Evolutionary conservation across 2,113 vertebrate species (phyloP), one percentile per base, ranked within the genome.

Genomic region (Petrocephalus microphthalmus): DNA sequence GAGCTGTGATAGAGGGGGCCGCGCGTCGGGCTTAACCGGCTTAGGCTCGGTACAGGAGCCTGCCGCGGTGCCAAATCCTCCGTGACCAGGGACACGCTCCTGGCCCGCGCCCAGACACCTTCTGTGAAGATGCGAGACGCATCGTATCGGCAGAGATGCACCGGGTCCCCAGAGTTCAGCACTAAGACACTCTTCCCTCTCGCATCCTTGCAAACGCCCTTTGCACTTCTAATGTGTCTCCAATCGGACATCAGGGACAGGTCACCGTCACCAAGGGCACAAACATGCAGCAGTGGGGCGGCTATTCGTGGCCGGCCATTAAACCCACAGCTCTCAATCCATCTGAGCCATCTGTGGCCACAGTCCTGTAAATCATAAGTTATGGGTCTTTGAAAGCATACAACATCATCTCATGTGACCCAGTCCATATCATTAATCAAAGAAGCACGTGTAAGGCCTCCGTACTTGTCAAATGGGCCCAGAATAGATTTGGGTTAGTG

Each of bases 131-230:
- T 2, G 25, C 1, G 4, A 56, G 11, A 85, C 3, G 84, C 37
- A 20, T 33, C 10, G 11, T 85, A 33, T 67, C 51, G 25, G n/a
- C 54, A 71, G 83, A 89, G 88, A 85, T 20, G 60, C 8, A 64
- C 87, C 86, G 51, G 89, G 67, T 33, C 88, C 81, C 88, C 54
- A 64, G 84, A 89, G 81, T 57, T 51, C 86, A 86, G 51, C 49
- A 47, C 19, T 42, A 67, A 86, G 87, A 52, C 47, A 3, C 22
- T 37, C 29, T 53, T 82, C 47, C 60, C 83, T 71, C 85, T 78
- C n/a, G 53, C 22, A 53, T 67, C 60, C 49, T 53, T 22, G 25
- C 1, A 19, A 85, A 85, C 22, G 0, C 53, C 54, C 33, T 57
- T 82, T 20, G 53, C 56, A 49, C 49, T 90, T 64, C 71, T 53